Conservation (phyloP, 2,113 vertebrate species). For the Eptesicus fuscus region DNA sequence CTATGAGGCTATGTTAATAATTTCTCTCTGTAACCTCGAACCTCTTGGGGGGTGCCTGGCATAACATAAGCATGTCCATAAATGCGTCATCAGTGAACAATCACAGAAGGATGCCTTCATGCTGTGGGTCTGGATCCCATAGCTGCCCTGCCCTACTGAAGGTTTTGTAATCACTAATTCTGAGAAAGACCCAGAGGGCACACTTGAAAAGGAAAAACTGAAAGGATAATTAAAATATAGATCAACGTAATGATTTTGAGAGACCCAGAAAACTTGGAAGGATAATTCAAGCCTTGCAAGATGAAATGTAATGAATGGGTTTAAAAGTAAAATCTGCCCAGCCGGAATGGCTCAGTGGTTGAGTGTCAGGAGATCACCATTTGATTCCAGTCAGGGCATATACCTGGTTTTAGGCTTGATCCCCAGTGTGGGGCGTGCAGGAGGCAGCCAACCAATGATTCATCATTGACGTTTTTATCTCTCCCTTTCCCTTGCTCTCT, state of each 20-base stretch:
- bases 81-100: neutral
- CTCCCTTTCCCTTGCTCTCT: too few relatives aligned
- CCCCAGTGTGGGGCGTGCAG: too few relatives aligned
- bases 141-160: neutral
- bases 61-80: neutral
- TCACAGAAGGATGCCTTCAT: neutral
- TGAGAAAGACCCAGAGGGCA: neutral
- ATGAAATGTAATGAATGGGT: neutral
- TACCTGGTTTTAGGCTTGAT: too few relatives aligned
- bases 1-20: neutral
- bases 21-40: neutral
- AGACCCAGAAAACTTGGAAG: neutral
- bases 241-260: neutral
- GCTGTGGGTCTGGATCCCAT: neutral
- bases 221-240: constrained; percentile 1
- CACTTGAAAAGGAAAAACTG: neutral
- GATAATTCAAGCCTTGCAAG: neutral
- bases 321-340: neutral
- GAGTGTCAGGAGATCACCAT: too few relatives aligned
- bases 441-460: too few relatives aligned
- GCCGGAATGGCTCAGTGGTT: too few relatives aligned
- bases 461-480: too few relatives aligned
- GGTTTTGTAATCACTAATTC: constrained; percentile 11
- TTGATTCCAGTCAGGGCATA: too few relatives aligned
- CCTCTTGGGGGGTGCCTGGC: neutral